Evolutionary conservation across 2,113 vertebrate species (phyloP).

Genomic region (Mixornis gularis): DNA sequence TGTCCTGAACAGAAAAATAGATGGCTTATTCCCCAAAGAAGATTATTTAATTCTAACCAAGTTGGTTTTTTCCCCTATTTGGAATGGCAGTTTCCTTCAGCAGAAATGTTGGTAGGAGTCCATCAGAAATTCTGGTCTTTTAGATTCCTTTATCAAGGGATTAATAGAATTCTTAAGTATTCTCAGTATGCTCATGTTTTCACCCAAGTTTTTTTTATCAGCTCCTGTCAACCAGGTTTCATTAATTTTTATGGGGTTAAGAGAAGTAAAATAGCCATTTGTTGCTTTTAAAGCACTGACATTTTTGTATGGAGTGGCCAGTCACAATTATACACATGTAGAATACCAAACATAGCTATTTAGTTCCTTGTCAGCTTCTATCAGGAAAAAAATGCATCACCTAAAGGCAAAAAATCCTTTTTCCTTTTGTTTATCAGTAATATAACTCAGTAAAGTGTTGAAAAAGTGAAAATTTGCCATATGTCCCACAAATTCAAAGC

Average conservation of each 20-base stretch:
- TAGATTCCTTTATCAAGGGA: neutral
- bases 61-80: accelerated
- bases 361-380: neutral
- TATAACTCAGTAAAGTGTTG: neutral
- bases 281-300: neutral
- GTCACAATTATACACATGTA: neutral
- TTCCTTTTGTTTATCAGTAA: neutral
- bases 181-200: neutral
- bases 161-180: neutral
- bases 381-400: neutral
- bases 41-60: neutral
- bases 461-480: neutral
- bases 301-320: neutral
- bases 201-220: neutral
- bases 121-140: neutral
- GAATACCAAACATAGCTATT: neutral
- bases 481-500: neutral
- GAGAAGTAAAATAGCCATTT: neutral
- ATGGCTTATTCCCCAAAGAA: neutral
- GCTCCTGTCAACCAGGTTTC: neutral
- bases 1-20: neutral
- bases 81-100: neutral
- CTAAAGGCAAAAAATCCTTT: neutral
- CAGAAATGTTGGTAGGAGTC: neutral
- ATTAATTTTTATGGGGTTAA: neutral